Evolutionary conservation across 1,140 invertebrate species (phyloP), one percentile per base, ranked within the genome.

Genomic region (Drosophila parvula): DNA sequence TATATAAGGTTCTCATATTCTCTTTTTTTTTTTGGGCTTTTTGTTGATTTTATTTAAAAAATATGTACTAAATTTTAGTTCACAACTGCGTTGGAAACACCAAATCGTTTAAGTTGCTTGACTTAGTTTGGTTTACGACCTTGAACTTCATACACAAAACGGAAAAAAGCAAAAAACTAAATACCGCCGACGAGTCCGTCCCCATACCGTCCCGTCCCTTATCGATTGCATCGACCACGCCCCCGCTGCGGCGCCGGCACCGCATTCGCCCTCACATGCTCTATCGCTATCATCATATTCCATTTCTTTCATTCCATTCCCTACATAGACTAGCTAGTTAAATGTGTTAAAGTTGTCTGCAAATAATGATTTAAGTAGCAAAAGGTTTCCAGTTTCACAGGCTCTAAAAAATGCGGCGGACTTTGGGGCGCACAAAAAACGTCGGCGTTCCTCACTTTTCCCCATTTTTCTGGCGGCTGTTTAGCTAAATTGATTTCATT

Each of bases 51-150:
- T 78, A 76, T 83, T 75, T 78, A 78, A 80, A 89, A 88, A 89
- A 81, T 89, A 89, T 90, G 84, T 84, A 81, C 85, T 89, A 89
- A 61, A 79, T 81, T 88, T 89, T 89, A 89, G 77, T 88, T 89
- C 80, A 88, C 84, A 88, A 88, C 84, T 89, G 84, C 70, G 81
- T 89, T 89, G 84, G 84, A 88, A 89, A 89, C 85, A 81, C 84
- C 84, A 90, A 89, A 89, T 84, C 78, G 70, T 75, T 82, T 56
- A 80, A 71, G 74, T 78, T 89, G 68, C 80, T 78, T 89, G 83
- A 88, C 83, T 86, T 89, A 83, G 83, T 83, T 89, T 84, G 77
- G 69, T 84, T 89, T 78, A 83, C 70, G 75, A 82, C 68, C 80
- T 79, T 75, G 61, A 81, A 82, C 73, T 79, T 56, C 75, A 47